Evolutionary conservation across 2,797 vertebrate genomes (phyloP).

Genomic region (Hippopotamyrus pictus): DNA sequence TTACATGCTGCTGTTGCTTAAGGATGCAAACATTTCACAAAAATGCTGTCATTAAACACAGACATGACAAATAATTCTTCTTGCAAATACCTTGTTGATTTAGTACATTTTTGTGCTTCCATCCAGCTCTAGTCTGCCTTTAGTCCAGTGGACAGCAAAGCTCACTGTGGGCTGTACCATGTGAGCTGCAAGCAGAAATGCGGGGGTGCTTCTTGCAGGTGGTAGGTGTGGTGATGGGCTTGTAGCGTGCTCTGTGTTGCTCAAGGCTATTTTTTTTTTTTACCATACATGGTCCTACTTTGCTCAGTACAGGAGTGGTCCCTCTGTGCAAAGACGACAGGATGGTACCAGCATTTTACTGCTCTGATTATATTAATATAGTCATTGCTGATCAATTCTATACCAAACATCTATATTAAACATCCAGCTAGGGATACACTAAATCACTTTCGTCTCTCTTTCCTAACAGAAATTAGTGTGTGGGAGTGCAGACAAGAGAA

Average conservation of each 20-base stretch:
- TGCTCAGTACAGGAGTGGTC: not conserved
- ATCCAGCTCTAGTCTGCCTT: not conserved
- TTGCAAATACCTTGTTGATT: not conserved
- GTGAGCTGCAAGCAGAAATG: not conserved
- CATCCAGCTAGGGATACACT: not conserved
- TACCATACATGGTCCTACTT: not conserved
- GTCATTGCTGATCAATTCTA: not conserved
- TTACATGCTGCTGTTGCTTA: not conserved
- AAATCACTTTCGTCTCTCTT: not conserved
- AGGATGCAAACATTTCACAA: not conserved
- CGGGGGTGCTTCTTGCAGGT: not conserved
- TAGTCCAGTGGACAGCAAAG: not conserved
- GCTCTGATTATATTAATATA: not conserved
- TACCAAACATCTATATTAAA: not conserved
- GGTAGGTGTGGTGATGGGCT: not conserved
- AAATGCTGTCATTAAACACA: not conserved
- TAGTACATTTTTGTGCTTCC: not conserved
- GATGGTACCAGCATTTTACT: not conserved
- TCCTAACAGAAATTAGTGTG: not conserved
- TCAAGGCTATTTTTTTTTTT: not conserved
- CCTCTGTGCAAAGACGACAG: not conserved
- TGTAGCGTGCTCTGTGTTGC: not conserved
- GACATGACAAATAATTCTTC: not conserved
- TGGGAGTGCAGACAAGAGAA: not conserved
- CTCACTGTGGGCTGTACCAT: not conserved